These are phyloP conservation scores for Hemiscyllium ocellatum DNA, from an alignment of 2,113 vertebrate genomes.

Conservation along the genomic window DNA sequence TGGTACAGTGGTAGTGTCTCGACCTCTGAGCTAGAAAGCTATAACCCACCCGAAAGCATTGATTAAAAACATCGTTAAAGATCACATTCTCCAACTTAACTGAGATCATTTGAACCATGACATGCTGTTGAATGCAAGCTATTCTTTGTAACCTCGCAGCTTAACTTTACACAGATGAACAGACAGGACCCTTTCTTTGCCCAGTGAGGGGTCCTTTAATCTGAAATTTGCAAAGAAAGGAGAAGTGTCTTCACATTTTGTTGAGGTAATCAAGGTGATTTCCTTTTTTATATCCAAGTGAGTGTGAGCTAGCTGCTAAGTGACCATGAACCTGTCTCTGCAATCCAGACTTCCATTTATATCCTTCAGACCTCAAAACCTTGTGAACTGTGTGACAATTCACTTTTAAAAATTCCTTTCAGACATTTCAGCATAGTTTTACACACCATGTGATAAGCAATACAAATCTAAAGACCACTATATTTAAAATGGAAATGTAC, in stretches of 20 bases:
- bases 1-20: too few relatives aligned
- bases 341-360: background rate
- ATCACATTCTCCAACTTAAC: too few relatives aligned
- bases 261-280: background rate
- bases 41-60: too few relatives aligned
- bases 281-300: too few relatives aligned
- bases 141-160: too few relatives aligned
- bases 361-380: background rate
- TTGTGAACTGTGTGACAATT: background rate
- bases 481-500: background rate
- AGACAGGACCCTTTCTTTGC: background rate
- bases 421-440: background rate
- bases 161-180: background rate
- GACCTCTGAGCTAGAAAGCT: too few relatives aligned
- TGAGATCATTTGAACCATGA: too few relatives aligned
- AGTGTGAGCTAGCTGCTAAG: background rate
- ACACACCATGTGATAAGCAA: background rate
- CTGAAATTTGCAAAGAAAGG: background rate
- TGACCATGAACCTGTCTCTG: background rate
- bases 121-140: too few relatives aligned
- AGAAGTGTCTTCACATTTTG: background rate
- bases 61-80: too few relatives aligned
- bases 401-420: background rate
- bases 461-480: background rate
- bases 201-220: too few relatives aligned